Evolutionary conservation across 2,113 vertebrate species (phyloP), one percentile per base, ranked within the genome.

Genomic region (Chloroceryle aenea): DNA sequence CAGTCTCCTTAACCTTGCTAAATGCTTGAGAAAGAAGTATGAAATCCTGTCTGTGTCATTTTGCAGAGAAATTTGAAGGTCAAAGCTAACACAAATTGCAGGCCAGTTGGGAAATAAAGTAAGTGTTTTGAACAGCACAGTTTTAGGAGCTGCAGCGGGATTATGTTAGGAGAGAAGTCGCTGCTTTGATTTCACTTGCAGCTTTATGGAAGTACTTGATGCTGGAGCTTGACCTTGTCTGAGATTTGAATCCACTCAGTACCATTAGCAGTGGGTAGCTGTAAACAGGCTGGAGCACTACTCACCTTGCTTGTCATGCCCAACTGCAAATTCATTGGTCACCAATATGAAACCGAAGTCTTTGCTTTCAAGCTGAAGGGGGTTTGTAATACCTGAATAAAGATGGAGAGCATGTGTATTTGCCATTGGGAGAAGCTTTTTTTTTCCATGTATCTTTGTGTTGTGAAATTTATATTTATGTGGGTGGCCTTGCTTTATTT

Each of bases 1-100:
- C 92, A 89, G 26, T 68, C 86, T 92, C 62, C 59, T 88, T 92
- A 84, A 75, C 88, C 83, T 90, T 86, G 76, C 74, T 75, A 72
- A 85, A 38, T 32, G 40, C 36, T 66, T 68, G 45, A 82, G 80
- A 52, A 72, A 69, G 43, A 85, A 89, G 47, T 22, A 82, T 3
- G 12, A 87, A 87, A 76, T 89, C 69, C 62, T 85, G 3, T 73
- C 75, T 63, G 36, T 90, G 63, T 79, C 58, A 56, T 69, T 90
- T 76, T 79, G 66, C 77, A 87, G 91, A 75, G 89, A 72, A 82
- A 48, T 58, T 38, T 66, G 91, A 93, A 94, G 87, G 84, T 96
- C 62, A 87, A 76, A 87, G 32, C 17, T 9, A 61, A 58, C 14
- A 26, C 8, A 25, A 75, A 45, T 64, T 82, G 53, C 38, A 52